phyloP scores from a whole-genome alignment of 2,797 vertebrate genomes.

The Meda fulgida region DNA sequence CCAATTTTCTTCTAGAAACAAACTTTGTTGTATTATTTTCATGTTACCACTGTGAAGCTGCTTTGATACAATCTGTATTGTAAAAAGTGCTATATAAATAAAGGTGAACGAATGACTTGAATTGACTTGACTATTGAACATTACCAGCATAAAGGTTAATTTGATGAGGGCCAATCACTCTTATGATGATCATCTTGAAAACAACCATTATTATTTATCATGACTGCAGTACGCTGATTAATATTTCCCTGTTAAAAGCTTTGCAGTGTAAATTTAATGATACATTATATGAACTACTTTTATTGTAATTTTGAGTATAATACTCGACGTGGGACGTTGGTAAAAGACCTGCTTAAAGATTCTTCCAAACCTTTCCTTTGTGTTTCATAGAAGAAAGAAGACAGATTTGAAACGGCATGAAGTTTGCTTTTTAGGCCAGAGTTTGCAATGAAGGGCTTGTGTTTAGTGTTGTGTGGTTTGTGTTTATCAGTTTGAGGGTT shows the following conservation, averaged over 20 bases:
- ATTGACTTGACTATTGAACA: no score
- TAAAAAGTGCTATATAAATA: no score
- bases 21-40: no score
- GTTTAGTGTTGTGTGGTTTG: constrained; percentile 10
- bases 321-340: background rate
- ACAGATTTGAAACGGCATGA: background rate
- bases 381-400: background rate
- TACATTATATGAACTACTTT: constrained; percentile 12
- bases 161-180: constrained; percentile 38
- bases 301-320: background rate
- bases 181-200: constrained; percentile 56
- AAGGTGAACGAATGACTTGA: no score
- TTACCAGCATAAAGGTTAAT: constrained; percentile 53
- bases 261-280: constrained; percentile 33
- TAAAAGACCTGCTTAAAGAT: background rate
- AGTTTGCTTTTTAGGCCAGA: constrained; percentile 8
- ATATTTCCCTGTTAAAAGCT: constrained; percentile 46
- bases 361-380: background rate
- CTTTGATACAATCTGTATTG: no score
- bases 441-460: background rate
- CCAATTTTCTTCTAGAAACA: no score
- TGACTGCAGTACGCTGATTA: constrained; percentile 8
- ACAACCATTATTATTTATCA: constrained; percentile 41
- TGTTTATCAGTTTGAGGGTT: constrained; percentile 34
- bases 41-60: no score